These are phyloP conservation scores for Caenorhabditis sp. DNA, from an alignment of 2,888 invertebrate species.

Conservation along the genomic window DNA sequence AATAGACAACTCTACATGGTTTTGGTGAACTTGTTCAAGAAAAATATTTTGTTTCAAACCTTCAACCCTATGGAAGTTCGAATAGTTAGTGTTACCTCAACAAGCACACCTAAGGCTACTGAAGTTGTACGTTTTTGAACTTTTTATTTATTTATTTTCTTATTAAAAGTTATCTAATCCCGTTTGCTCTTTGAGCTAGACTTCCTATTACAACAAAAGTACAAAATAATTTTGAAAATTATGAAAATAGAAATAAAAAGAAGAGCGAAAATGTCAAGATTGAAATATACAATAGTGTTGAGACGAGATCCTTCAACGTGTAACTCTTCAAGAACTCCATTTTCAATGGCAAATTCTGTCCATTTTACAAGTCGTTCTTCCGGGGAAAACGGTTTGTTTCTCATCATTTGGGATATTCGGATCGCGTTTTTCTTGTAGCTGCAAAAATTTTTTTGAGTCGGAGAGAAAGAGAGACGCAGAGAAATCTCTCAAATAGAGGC, in stretches of 20 bases:
- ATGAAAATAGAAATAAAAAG: neutral
- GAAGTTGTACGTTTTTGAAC: too few species aligned
- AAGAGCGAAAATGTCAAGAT: conserved; percentile 46
- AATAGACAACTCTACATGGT: conserved; percentile 11
- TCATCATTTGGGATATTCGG: conserved; percentile 45
- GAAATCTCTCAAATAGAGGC: neutral
- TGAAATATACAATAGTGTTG: conserved; percentile 55
- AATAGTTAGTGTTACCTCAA: too few species aligned
- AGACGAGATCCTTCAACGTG: conserved; percentile 50
- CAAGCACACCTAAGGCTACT: too few species aligned
- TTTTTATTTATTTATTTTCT: too few species aligned
- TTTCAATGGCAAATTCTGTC: conserved; percentile 51
- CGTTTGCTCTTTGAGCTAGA: too few species aligned
- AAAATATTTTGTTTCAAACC: neutral
- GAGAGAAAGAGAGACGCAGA: too few species aligned
- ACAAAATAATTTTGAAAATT: neutral
- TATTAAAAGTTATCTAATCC: too few species aligned
- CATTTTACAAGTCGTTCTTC: conserved; percentile 52
- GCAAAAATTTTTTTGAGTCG: too few species aligned
- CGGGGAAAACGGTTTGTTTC: conserved; percentile 50
- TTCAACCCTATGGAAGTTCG: too few species aligned
- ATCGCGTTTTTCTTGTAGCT: conserved; percentile 48
- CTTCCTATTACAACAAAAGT: too few species aligned
- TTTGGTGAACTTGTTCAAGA: neutral
- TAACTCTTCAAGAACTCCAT: conserved; percentile 54